Evolutionary conservation across 2,888 invertebrate species (phyloP).

Genomic region (Lordiphosa andalusiaca): DNA sequence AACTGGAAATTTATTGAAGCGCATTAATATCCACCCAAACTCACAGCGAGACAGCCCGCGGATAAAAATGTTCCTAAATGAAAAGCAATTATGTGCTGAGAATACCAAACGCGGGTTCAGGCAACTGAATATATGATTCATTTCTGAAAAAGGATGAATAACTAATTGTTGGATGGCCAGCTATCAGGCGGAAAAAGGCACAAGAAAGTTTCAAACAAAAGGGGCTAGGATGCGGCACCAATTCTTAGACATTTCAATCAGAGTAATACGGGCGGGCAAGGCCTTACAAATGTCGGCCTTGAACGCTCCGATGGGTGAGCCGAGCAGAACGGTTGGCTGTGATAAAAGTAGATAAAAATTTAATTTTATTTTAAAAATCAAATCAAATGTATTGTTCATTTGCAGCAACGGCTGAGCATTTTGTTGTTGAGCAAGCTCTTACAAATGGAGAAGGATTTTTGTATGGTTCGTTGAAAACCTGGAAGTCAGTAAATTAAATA

Average conservation of each 20-base stretch:
- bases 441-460: too few relatives aligned
- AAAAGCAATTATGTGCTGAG: constrained; percentile 18
- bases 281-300: too few relatives aligned
- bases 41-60: constrained; percentile 9
- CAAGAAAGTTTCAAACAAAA: constrained; percentile 4
- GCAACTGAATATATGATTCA: constrained; percentile 26
- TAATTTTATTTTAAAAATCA: too few relatives aligned
- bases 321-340: too few relatives aligned
- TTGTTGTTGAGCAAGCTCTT: too few relatives aligned
- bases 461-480: too few relatives aligned
- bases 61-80: constrained; percentile 30
- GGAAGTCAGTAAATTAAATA: too few relatives aligned
- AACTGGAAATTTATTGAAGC: constrained; percentile 35
- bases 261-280: neutral
- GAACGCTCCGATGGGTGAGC: too few relatives aligned
- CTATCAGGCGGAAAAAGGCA: constrained; percentile 17
- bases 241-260: constrained; percentile 10
- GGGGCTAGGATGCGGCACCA: neutral
- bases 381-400: too few relatives aligned
- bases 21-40: constrained; percentile 31
- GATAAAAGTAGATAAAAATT: too few relatives aligned
- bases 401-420: too few relatives aligned
- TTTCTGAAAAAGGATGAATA: constrained; percentile 27
- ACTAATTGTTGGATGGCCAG: constrained; percentile 25
- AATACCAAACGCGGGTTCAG: neutral